phyloP scores from a whole-genome alignment of 2,113 vertebrate genomes.

The Coryphaenoides rupestris region DNA sequence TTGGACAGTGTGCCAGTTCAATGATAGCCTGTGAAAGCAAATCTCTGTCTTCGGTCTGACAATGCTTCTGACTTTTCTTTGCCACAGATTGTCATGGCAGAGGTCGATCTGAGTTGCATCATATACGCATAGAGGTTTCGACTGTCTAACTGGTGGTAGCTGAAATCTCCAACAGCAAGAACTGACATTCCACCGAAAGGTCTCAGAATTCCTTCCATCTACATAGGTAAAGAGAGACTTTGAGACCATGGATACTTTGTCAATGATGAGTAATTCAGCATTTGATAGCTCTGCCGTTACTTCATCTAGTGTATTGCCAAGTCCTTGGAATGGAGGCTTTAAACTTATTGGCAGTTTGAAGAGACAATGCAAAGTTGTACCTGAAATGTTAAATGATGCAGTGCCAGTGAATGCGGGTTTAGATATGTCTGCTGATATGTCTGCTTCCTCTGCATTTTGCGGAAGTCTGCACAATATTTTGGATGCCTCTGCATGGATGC shows the following conservation, averaged over 20 bases:
- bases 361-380: slow-evolving; percentile 3
- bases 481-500: too few species aligned
- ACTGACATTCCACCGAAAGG: slow-evolving; percentile 4
- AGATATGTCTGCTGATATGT: slow-evolving; percentile 21
- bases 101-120: slow-evolving; percentile 28
- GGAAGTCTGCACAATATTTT: too few species aligned
- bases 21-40: too few species aligned
- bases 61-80: slow-evolving; percentile 11
- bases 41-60: too few species aligned
- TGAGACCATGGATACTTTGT: slow-evolving; percentile 36
- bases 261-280: slow-evolving; percentile 18
- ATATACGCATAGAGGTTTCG: slow-evolving; percentile 28
- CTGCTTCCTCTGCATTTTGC: slow-evolving; percentile 4
- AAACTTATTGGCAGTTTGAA: slow-evolving; percentile 10
- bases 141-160: slow-evolving; percentile 12
- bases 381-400: slow-evolving; percentile 25
- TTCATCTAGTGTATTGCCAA: slow-evolving; percentile 23
- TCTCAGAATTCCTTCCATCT: slow-evolving; percentile 11
- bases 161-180: slow-evolving; percentile 30
- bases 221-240: slow-evolving; percentile 32
- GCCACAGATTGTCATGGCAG: slow-evolving; percentile 21
- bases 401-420: slow-evolving; percentile 23
- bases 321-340: slow-evolving; percentile 31
- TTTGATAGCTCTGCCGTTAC: slow-evolving; percentile 8
- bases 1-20: too few species aligned